Evolutionary conservation across 2,888 invertebrate genomes (phyloP).

Genomic region (Unio pictorum): DNA sequence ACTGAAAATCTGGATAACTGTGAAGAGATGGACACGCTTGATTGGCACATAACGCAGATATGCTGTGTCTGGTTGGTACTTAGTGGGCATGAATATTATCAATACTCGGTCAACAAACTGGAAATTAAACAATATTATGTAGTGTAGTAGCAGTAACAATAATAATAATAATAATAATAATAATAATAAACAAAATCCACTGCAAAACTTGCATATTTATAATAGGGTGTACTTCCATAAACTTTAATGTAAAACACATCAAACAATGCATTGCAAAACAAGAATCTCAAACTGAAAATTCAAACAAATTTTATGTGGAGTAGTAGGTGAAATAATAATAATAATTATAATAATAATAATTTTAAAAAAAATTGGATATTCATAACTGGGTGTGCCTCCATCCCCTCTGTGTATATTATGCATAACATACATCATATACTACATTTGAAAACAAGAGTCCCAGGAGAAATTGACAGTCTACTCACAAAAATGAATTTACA

Average conservation of each 20-base stretch:
- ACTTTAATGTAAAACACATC: no score
- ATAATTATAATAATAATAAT: constrained; percentile 1
- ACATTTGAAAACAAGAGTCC: no score
- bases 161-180: background rate
- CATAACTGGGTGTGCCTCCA: no score
- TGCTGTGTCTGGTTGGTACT: constrained; percentile 98
- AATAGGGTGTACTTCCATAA: no score
- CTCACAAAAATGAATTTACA: no score
- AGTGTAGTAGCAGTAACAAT: background rate
- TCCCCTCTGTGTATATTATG: no score
- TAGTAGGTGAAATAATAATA: constrained; percentile 1
- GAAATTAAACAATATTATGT: constrained; percentile 26
- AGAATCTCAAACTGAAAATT: constrained; percentile 80
- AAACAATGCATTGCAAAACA: no score
- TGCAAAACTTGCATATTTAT: background rate
- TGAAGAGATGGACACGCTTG: constrained; percentile 77
- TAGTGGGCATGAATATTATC: constrained; percentile 98
- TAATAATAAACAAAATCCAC: background rate
- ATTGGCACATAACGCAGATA: constrained; percentile 97
- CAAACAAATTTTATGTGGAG: constrained; percentile 5
- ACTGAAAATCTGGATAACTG: constrained; percentile 70
- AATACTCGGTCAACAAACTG: constrained; percentile 96
- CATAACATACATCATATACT: no score
- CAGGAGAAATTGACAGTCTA: no score
- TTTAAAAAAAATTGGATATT: background rate